phyloP scores from a whole-genome alignment of 2,888 invertebrate genomes.

The Diplazon laetatorius region DNA sequence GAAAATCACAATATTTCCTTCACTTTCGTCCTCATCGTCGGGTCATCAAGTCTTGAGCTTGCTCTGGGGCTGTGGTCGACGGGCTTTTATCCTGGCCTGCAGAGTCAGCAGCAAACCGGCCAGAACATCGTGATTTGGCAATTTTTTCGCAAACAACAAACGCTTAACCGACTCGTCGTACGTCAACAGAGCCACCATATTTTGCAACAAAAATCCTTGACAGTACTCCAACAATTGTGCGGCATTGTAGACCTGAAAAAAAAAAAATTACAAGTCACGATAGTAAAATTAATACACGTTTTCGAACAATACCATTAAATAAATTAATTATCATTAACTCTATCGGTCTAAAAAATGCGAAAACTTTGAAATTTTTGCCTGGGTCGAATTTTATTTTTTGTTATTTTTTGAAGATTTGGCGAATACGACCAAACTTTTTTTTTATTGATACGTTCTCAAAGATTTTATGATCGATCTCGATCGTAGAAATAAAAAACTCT shows the following conservation, averaged over 20 bases:
- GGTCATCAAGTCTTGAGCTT: conserved; percentile 64
- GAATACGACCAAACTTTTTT: too few relatives aligned
- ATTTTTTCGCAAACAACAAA: conserved; percentile 93
- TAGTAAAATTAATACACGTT: too few relatives aligned
- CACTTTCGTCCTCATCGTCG: conserved; percentile 8
- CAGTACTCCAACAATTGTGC: conserved; percentile 94
- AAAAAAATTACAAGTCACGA: too few relatives aligned
- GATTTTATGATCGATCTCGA: too few relatives aligned
- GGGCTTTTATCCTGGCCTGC: conserved; percentile 91
- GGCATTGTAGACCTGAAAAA: conserved; percentile 91
- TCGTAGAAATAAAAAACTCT: too few relatives aligned
- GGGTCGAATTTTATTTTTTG: too few relatives aligned
- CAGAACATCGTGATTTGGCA: conserved; percentile 95
- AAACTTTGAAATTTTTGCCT: too few relatives aligned
- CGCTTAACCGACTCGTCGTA: conserved; percentile 96
- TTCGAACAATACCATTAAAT: too few relatives aligned
- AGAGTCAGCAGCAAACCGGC: conserved; percentile 91
- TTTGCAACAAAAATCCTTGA: conserved; percentile 94
- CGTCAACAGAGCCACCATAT: conserved; percentile 96
- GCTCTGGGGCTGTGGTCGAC: conserved; percentile 77
- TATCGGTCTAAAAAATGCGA: too few relatives aligned
- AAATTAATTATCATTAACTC: too few relatives aligned
- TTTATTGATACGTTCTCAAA: too few relatives aligned
- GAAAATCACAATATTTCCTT: conserved; percentile 60
- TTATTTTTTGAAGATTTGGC: too few relatives aligned